Conservation (phyloP, 2,888 invertebrate genomes). For the Leptopilina myrica region DNA sequence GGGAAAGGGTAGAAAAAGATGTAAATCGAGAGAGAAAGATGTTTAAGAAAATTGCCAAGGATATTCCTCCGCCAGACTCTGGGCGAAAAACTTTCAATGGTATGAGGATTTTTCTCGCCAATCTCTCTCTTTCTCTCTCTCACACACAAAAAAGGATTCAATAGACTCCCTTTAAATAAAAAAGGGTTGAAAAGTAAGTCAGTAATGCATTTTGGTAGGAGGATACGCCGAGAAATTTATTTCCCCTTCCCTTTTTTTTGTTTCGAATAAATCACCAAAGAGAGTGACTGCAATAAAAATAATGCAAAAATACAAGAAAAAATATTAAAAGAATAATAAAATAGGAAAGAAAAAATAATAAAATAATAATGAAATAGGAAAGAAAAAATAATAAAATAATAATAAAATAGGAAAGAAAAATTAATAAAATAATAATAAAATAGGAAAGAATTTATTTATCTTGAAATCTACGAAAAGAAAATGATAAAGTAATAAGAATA, state of each 20-base stretch:
- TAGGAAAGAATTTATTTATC: too few species aligned
- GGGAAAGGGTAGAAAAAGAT: not conserved
- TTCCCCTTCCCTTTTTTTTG: not conserved
- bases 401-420: too few species aligned
- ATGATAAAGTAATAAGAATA: too few species aligned
- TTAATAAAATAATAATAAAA: too few species aligned
- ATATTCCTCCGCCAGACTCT: constrained; percentile 36
- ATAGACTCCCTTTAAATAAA: constrained; percentile 36
- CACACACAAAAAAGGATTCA: constrained; percentile 19
- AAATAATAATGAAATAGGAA: too few species aligned
- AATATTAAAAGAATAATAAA: too few species aligned
- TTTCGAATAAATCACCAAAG: too few species aligned
- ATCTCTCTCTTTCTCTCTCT: not conserved
- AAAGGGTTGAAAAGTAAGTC: constrained; percentile 58
- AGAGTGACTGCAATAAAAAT: too few species aligned
- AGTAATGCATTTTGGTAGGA: constrained; percentile 51
- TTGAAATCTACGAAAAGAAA: too few species aligned
- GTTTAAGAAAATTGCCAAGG: constrained; percentile 47
- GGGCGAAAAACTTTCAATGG: constrained; percentile 42
- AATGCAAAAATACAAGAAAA: too few species aligned
- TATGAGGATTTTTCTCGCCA: constrained; percentile 22
- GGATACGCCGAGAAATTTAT: constrained; percentile 33
- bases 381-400: too few species aligned
- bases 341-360: too few species aligned
- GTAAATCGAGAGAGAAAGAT: constrained; percentile 37